Conservation (phyloP, 2,113 vertebrate genomes). For the Aramus guarauna region DNA sequence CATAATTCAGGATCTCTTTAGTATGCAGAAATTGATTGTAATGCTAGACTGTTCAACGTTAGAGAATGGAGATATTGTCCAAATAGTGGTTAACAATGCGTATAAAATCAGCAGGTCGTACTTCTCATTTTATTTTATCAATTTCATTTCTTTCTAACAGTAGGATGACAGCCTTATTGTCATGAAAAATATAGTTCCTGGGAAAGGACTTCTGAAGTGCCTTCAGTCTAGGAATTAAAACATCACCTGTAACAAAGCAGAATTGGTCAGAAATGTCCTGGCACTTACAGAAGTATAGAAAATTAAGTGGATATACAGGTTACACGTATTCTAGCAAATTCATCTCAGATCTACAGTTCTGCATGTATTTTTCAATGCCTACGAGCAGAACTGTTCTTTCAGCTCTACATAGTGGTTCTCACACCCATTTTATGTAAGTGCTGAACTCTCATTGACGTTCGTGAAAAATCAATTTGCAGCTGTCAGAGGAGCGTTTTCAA, state of each 20-base stretch:
- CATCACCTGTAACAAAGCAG: background rate
- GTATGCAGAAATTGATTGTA: background rate
- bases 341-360: background rate
- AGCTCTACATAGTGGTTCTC: background rate
- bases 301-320: background rate
- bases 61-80: conserved; percentile 10
- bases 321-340: background rate
- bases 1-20: background rate
- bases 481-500: background rate
- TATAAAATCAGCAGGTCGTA: conserved; percentile 8
- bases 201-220: background rate
- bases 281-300: background rate
- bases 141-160: background rate
- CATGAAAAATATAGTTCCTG: background rate
- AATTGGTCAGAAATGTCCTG: background rate
- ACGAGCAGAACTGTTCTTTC: background rate
- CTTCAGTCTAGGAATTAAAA: conserved; percentile 30
- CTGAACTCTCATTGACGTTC: background rate
- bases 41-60: background rate
- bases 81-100: background rate
- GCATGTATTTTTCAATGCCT: conserved; percentile 19
- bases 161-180: background rate
- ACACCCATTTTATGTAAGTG: background rate
- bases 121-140: background rate
- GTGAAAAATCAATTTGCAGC: background rate